A percentile compares a stretch with the other conserved stretches of the same genome.
Evolutionary conservation across 2,113 vertebrate species (phyloP).

Genomic region (Amblyopsis rosae): DNA sequence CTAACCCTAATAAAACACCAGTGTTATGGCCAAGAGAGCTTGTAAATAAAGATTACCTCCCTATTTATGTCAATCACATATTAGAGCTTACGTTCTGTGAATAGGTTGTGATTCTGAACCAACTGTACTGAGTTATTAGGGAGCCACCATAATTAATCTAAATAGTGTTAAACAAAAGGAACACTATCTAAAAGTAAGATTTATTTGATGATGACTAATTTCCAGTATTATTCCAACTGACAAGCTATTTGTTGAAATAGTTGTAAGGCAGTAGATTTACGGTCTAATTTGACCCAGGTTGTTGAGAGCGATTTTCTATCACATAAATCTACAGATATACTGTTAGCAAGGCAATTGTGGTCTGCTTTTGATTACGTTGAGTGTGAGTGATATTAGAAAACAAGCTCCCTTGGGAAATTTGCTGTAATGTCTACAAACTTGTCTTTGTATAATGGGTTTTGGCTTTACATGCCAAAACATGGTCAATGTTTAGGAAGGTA

Average conservation of each 20-base stretch:
- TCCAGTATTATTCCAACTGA: not conserved
- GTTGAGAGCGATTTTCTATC: constrained; percentile 32
- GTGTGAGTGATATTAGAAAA: constrained; percentile 52
- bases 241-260: constrained; percentile 10
- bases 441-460: constrained; percentile 12
- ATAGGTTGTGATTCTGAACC: constrained; percentile 21
- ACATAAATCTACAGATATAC: constrained; percentile 29
- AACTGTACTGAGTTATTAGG: not conserved
- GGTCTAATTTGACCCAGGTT: constrained; percentile 43
- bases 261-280: constrained; percentile 11
- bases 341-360: constrained; percentile 17
- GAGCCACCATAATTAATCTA: not conserved
- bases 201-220: not conserved
- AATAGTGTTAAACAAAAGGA: not conserved
- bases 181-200: not conserved
- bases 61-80: constrained; percentile 44
- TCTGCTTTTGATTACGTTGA: constrained; percentile 53
- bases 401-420: constrained; percentile 44
- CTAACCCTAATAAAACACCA: constrained; percentile 63
- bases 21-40: constrained; percentile 46
- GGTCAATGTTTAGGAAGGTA: constrained; percentile 8
- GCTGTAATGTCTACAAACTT: constrained; percentile 34
- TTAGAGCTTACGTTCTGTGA: constrained; percentile 37
- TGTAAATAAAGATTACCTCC: constrained; percentile 55
- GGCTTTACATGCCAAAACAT: constrained; percentile 20